Percentiles rank a stretch among this genome's conserved stretches.
Evolutionary conservation across 2,113 vertebrate species (phyloP).

Genomic region (Crocuta crocuta): DNA sequence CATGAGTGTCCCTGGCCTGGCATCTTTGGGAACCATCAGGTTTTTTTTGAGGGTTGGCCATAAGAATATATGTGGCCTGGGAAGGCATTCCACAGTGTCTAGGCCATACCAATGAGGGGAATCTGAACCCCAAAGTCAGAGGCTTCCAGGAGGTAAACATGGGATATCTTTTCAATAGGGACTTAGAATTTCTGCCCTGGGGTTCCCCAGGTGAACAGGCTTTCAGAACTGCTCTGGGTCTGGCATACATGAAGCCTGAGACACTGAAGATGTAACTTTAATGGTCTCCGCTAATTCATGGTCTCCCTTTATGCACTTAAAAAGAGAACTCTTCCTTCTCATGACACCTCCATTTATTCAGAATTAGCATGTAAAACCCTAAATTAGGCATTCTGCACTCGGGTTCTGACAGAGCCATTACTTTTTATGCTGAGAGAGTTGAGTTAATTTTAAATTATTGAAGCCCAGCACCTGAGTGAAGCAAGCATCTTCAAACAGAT

Average conservation of each 20-base stretch:
- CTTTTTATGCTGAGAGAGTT: slow-evolving; percentile 85
- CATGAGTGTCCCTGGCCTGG: fast-evolving
- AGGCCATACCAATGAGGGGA: not conserved
- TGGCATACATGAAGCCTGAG: slow-evolving; percentile 70
- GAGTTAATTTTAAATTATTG: slow-evolving; percentile 87
- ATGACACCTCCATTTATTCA: slow-evolving; percentile 85
- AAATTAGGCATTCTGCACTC: slow-evolving; percentile 84
- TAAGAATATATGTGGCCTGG: fast-evolving
- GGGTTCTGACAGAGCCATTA: slow-evolving; percentile 84
- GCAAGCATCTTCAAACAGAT: slow-evolving; percentile 72
- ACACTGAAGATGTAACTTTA: slow-evolving; percentile 66
- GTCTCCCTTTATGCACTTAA: slow-evolving; percentile 82
- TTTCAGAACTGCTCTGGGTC: slow-evolving; percentile 39
- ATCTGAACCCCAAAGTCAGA: not conserved
- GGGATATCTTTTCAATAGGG: slow-evolving; percentile 61
- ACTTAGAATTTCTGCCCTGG: not conserved
- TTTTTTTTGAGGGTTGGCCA: not conserved
- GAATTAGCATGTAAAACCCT: slow-evolving; percentile 87
- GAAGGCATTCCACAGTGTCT: not conserved
- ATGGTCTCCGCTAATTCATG: slow-evolving; percentile 81
- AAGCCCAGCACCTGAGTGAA: slow-evolving; percentile 75
- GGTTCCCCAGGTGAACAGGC: not conserved
- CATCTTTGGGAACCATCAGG: not conserved
- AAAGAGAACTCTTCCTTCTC: slow-evolving; percentile 81
- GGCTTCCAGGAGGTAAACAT: not conserved